Base-by-base conservation (phyloP, 2,797 vertebrate species). In the Brachyrhaphis roseni region DNA sequence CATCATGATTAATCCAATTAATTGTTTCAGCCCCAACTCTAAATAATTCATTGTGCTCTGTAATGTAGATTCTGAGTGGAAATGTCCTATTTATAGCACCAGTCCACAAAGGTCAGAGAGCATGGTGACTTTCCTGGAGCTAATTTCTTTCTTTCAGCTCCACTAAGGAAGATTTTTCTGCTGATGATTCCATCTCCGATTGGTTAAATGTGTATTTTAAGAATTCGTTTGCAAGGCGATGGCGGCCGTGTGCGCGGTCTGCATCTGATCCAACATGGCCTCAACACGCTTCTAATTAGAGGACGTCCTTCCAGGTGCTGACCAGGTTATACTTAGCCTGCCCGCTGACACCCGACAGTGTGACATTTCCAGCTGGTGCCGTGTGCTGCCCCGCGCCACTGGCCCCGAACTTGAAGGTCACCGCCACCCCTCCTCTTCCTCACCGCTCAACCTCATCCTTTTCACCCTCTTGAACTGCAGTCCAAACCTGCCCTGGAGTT, bases 251-350 rank as follows among this genome's bases (percentile, higher is more conserved):
- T 92, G 88, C 82, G 75, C 88, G 93, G 93, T 94, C 91, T 93
- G 92, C 91, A 94, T 94, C 93, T 96, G 95, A 95, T 95, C 94
- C 93, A 86, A 96, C 95, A 95, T 91, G 91, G 94, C 94, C 93
- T 57, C 88, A 94, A 95, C 95, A 96, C 91, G 91, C 93, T 95
- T 91, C 94, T 96, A 95, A 96, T 96, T 96, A 96, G 94, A 96
- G 94, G 95, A 96, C 95, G 94, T 95, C 95, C 95, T 96, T 96
- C 94, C 95, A 95, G 94, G 96, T 95, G 95, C 95, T 94, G 94
- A 96, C 95, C 95, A 93, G 92, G 94, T 96, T 95, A 94, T 94
- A 93, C 92, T 94, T 94, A 92, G 93, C 93, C 89, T 93, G 92
- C 93, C 94, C 89, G 84, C 93, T 95, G 95, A 95, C 92, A 94